A percentile compares a stretch with the other conserved stretches of the same genome.
Evolutionary conservation across 2,113 vertebrate genomes (phyloP).

Genomic region (Eretmochelys imbricata): DNA sequence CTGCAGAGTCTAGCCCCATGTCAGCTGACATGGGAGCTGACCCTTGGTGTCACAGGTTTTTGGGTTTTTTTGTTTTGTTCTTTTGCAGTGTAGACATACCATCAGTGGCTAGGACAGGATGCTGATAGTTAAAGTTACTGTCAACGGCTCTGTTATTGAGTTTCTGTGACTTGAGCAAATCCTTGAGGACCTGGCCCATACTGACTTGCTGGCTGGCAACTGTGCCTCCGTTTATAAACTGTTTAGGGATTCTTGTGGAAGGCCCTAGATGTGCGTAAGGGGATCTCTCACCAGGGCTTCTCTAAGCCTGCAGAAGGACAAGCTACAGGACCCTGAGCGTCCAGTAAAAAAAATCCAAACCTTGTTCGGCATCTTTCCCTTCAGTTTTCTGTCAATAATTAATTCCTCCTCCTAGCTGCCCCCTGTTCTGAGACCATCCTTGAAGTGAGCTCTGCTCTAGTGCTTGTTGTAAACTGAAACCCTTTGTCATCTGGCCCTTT

Average conservation of each 20-base stretch:
- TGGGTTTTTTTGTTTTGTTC: neutral
- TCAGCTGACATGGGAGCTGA: neutral
- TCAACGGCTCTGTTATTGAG: neutral
- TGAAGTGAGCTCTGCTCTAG: neutral
- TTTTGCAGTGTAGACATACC: neutral
- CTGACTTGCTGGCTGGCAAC: neutral
- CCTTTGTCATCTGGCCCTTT: neutral
- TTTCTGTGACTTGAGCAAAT: neutral
- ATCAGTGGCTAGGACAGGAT: fast-evolving
- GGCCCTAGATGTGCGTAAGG: neutral
- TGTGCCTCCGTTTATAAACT: neutral
- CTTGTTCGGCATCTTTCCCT: neutral
- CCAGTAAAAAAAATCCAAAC: fast-evolving
- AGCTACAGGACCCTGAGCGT: neutral
- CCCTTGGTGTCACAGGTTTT: neutral
- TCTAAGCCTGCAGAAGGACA: neutral
- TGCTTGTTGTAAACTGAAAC: neutral
- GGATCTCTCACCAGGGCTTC: neutral
- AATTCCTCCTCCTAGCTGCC: neutral
- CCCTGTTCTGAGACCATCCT: fast-evolving
- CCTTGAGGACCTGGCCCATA: fast-evolving
- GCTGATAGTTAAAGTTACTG: neutral
- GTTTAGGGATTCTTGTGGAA: neutral
- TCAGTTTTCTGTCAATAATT: neutral
- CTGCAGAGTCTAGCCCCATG: neutral